Percentiles rank a stretch among this genome's conserved stretches.
Conservation (phyloP, 2,888 invertebrate species). For the Stratiomys singularior region DNA sequence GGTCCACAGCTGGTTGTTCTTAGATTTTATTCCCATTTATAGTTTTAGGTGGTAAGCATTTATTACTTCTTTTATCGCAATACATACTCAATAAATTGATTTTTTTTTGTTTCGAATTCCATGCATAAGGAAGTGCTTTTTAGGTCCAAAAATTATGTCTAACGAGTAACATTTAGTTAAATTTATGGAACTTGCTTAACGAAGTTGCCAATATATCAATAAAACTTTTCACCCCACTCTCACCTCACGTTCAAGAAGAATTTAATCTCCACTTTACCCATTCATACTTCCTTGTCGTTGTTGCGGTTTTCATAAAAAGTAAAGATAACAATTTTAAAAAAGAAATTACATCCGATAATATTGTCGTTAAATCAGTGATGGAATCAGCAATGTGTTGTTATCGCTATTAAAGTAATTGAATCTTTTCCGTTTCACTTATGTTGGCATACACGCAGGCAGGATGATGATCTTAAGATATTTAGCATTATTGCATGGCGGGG, state of each 20-base stretch:
- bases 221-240: background rate
- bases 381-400: conserved; percentile 26
- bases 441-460: background rate
- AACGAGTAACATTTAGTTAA: no score
- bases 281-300: background rate
- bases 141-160: no score
- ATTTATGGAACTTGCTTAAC: background rate
- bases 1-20: no score
- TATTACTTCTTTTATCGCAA: no score
- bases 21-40: no score
- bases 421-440: background rate
- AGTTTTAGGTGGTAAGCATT: no score
- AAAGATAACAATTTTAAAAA: background rate
- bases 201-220: background rate
- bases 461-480: no score
- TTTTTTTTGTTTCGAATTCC: no score
- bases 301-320: background rate
- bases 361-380: conserved; percentile 21
- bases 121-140: no score
- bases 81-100: no score
- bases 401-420: conserved; percentile 28
- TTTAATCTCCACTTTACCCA: background rate
- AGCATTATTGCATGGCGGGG: no score
- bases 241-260: background rate
- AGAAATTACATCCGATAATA: conserved; percentile 8